Base-by-base conservation (phyloP, 2,888 invertebrate species). In the Apotomis capreana region DNA sequence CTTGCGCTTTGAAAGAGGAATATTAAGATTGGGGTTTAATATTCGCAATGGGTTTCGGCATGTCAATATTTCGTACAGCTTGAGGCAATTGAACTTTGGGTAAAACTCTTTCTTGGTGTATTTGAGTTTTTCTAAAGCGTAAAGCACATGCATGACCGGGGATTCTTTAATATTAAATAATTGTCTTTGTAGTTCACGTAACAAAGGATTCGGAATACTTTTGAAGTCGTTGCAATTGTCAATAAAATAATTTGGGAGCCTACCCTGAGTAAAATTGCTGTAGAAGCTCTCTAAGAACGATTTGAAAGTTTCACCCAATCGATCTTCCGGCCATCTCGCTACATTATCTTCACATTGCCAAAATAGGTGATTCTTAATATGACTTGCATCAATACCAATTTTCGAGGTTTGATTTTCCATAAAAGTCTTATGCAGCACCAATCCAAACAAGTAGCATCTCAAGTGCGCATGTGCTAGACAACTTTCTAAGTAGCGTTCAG, bases 311-410 rank as follows among this genome's bases (percentile, higher is more conserved):
- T 95, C 95, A 3, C 97, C 97, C 2, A 96, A 89, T 65, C 95
- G 93, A 81, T 96, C 95, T 82, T 96, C 96, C 0, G 95, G 95
- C 96, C 97, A 97, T 73, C 94, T 94, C 0, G 94, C 94, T 77
- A 94, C 95, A 78, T 96, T 95, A 73, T 95, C 93, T 87, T 97
- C 97, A 78, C 96, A 95, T 87, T 97, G 95, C 96, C 96, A 96
- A 84, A 97, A 96, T 46, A 97, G 86, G 79, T 96, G 95, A 76
- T 95, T 95, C 69, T 96, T 94, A 51, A 97, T 94, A 80, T 97
- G 97, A 74, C 95, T 95, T 0, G 95, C 93, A 13, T 95, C 94
- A 36, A 97, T 89, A 5, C 96, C 95, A 64, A 95, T 91, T 80
- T 94, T 94, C 3, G 94, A 92, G 12, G 95, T 94, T 40, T 94